A percentile compares a stretch with the other conserved stretches of the same genome.
phyloP scores from a whole-genome alignment of 1,140 invertebrate species.

The Cepaea nemoralis region DNA sequence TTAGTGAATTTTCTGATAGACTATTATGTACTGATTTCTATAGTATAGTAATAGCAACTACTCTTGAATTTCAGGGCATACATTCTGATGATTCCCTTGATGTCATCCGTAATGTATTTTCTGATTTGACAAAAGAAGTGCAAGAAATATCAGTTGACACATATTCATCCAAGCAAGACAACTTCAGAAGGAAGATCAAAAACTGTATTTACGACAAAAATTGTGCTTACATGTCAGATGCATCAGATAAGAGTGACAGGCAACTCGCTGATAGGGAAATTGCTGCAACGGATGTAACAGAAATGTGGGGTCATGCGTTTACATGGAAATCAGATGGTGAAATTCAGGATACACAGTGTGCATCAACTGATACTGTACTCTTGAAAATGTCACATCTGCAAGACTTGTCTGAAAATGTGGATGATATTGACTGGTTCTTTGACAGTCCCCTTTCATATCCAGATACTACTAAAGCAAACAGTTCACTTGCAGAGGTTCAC shows the following conservation, averaged over 20 bases:
- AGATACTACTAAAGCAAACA: background rate
- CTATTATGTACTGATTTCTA: background rate
- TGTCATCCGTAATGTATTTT: background rate
- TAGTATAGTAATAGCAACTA: background rate
- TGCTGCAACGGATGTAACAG: background rate
- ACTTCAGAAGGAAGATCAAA: background rate
- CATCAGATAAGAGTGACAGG: too few species aligned
- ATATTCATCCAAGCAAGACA: background rate
- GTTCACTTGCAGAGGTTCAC: background rate
- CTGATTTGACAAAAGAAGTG: background rate
- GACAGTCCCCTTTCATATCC: background rate
- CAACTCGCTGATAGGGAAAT: too few species aligned
- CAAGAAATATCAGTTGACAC: background rate
- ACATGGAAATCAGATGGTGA: background rate
- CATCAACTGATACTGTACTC: background rate
- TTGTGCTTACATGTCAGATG: too few species aligned
- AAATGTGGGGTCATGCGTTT: background rate
- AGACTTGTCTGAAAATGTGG: background rate
- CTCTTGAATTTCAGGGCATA: slow-evolving; percentile 5
- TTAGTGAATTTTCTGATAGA: too few species aligned
- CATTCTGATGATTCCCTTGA: background rate
- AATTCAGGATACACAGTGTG: background rate
- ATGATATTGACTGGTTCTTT: slow-evolving; percentile 18
- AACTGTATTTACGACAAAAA: too few species aligned
- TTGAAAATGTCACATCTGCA: slow-evolving; percentile 14